A percentile compares a stretch with the other conserved stretches of the same genome.
Conservation (phyloP, 1,140 invertebrate genomes). For the Panulirus ornatus region DNA sequence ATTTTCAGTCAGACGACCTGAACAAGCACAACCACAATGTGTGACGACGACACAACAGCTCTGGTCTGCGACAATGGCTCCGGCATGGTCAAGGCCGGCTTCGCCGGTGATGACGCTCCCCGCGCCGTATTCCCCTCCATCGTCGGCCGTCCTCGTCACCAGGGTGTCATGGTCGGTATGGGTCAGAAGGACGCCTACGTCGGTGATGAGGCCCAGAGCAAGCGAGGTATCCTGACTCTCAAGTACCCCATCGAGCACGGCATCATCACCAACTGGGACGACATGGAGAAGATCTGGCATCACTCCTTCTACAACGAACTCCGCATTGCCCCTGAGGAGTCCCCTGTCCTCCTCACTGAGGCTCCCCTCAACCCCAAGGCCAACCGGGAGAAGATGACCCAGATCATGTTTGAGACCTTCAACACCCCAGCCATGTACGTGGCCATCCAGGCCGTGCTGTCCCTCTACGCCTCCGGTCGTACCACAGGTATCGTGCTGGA, state of each 20-base stretch:
- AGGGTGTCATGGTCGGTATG: conserved; percentile 96
- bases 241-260: conserved; percentile 97
- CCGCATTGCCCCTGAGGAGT: conserved; percentile 95
- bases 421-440: conserved; percentile 96
- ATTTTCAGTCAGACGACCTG: neutral
- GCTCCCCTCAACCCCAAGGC: conserved; percentile 94
- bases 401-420: conserved; percentile 97
- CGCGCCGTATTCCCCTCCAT: conserved; percentile 94
- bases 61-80: conserved; percentile 81
- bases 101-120: conserved; percentile 92
- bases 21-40: conserved; percentile 19
- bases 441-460: conserved; percentile 93
- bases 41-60: conserved; percentile 37
- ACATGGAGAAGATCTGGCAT: conserved; percentile 98
- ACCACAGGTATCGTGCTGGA: conserved; percentile 82
- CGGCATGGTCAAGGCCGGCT: conserved; percentile 85
- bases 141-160: conserved; percentile 82
- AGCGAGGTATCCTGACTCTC: conserved; percentile 93
- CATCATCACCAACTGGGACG: conserved; percentile 97
- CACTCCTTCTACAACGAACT: conserved; percentile 97
- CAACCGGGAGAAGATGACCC: conserved; percentile 92
- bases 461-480: conserved; percentile 94
- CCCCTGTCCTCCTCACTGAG: conserved; percentile 84
- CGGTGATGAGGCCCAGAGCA: conserved; percentile 95
- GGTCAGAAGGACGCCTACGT: conserved; percentile 95